Percentiles rank a stretch among this genome's conserved stretches.
phyloP scores from a whole-genome alignment of 2,113 vertebrate species.

The Phalacrocorax aristotelis region DNA sequence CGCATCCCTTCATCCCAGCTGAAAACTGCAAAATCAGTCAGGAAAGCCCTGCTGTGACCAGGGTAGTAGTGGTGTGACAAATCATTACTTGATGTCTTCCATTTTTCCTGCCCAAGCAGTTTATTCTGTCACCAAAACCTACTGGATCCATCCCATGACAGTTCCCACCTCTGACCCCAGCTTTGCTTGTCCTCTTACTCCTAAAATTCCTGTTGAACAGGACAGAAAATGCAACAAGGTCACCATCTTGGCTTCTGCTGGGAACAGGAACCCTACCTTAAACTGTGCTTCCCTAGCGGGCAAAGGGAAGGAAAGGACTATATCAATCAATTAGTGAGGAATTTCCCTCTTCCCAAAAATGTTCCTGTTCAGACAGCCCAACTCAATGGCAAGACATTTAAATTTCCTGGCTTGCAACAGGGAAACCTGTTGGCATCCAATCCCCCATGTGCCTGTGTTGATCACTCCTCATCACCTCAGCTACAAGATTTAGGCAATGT shows the following conservation, averaged over 20 bases:
- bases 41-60: not conserved
- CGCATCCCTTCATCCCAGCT: accelerated
- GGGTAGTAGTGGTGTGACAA: not conserved
- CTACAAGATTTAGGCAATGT: not conserved
- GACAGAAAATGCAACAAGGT: not conserved
- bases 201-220: not conserved
- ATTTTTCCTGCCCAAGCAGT: not conserved
- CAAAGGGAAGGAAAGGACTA: not conserved
- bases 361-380: not conserved
- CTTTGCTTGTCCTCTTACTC: not conserved
- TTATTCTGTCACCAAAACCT: not conserved
- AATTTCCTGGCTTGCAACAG: not conserved
- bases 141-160: not conserved
- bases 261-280: not conserved
- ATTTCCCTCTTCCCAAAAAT: not conserved
- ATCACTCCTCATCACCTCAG: not conserved
- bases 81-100: not conserved
- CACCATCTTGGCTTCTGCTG: not conserved
- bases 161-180: not conserved
- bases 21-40: not conserved
- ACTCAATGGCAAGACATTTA: not conserved
- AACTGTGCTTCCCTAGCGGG: not conserved
- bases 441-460: accelerated
- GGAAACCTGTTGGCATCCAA: not conserved
- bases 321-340: not conserved